These are phyloP conservation scores for Arge pagana DNA, from an alignment of 2,888 invertebrate genomes.

Conservation along the genomic window DNA sequence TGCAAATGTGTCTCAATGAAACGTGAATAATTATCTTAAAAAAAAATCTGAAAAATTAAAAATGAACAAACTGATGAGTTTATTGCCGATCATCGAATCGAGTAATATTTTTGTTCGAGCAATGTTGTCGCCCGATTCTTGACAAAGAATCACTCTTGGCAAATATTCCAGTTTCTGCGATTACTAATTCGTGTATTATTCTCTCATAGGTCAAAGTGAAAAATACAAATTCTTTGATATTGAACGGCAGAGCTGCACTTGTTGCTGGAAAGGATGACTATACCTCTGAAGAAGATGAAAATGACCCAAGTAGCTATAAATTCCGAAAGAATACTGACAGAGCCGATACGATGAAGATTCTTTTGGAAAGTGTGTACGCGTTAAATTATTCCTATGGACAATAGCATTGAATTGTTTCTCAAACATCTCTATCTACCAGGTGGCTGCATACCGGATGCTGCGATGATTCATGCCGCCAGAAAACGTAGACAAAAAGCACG, in stretches of 20 bases:
- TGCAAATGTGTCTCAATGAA: no score
- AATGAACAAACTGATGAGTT: no score
- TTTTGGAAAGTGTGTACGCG: conserved; percentile 69
- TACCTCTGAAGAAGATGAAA: conserved; percentile 69
- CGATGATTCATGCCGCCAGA: conserved; percentile 95
- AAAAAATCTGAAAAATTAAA: no score
- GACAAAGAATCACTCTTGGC: background rate
- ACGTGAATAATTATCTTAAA: no score
- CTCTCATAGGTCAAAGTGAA: conserved; percentile 62
- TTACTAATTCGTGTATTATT: no score
- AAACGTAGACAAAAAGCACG: conserved; percentile 93
- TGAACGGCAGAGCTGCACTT: conserved; percentile 83
- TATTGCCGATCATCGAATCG: no score
- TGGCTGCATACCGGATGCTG: conserved; percentile 95
- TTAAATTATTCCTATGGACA: conserved; percentile 11
- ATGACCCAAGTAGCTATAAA: conserved; percentile 58
- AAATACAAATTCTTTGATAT: conserved; percentile 66
- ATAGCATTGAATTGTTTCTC: background rate
- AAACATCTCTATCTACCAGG: no score
- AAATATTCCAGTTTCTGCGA: background rate
- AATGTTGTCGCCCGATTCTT: no score
- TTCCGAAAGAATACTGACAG: conserved; percentile 58
- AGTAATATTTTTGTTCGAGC: no score
- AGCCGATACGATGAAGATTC: conserved; percentile 74
- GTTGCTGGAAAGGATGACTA: conserved; percentile 74